phyloP scores from a whole-genome alignment of 2,888 invertebrate species.

The Dione vanillae region DNA sequence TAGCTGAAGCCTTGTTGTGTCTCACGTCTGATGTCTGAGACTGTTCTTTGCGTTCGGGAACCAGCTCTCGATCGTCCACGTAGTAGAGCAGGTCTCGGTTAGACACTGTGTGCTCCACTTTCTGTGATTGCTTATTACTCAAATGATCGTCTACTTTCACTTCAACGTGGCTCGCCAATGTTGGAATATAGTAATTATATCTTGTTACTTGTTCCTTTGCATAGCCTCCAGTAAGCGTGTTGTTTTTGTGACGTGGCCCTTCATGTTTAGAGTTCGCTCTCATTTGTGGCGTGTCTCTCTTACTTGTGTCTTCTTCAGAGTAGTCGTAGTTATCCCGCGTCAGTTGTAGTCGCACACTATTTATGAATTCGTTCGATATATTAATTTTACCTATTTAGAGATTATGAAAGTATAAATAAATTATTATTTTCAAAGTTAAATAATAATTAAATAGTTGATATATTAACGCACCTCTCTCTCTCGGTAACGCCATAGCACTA shows the following conservation, averaged over 20 bases:
- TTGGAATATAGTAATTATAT: slow-evolving; percentile 22
- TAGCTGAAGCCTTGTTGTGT: not conserved
- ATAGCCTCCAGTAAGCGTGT: not conserved
- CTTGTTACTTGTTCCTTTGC: not conserved
- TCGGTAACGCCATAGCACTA: not conserved
- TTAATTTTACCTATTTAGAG: not conserved
- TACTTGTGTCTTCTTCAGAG: not conserved
- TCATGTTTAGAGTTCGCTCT: slow-evolving; percentile 8
- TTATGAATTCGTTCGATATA: slow-evolving; percentile 5
- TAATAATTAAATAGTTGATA: not conserved
- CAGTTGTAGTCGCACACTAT: slow-evolving; percentile 23
- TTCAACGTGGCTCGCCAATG: not conserved
- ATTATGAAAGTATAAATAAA: not conserved
- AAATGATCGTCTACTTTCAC: not conserved
- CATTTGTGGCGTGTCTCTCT: not conserved
- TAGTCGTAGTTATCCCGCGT: slow-evolving; percentile 32
- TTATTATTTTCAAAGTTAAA: not conserved
- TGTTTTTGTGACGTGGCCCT: not conserved
- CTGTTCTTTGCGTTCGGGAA: not conserved
- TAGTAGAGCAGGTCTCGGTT: slow-evolving; percentile 35
- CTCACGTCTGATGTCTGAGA: not conserved
- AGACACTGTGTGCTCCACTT: slow-evolving; percentile 16
- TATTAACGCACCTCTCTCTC: not conserved
- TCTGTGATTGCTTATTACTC: slow-evolving; percentile 2
- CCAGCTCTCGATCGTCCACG: slow-evolving; percentile 26